These are phyloP conservation scores for Chironomus riparius DNA, from an alignment of 2,888 invertebrate genomes.

Conservation along the genomic window DNA sequence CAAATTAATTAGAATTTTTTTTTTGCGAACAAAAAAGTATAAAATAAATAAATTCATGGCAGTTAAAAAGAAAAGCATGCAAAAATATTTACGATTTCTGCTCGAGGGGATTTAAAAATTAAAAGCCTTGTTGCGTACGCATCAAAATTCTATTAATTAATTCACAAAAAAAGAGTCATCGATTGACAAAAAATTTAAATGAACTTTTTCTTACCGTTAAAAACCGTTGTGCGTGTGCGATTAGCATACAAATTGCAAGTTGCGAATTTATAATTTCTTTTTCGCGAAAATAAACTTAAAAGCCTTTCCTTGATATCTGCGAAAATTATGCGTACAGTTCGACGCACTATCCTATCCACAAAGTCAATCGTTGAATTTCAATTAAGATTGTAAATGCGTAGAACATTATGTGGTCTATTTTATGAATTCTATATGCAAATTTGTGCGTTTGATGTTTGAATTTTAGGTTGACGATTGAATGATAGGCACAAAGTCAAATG, in stretches of 20 bases:
- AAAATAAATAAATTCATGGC: background rate
- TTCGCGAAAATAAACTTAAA: background rate
- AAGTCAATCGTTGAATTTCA: constrained; percentile 11
- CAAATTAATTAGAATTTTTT: too few species aligned
- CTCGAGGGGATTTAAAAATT: background rate
- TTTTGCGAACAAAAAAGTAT: background rate
- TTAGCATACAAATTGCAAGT: constrained; percentile 24
- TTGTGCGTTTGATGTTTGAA: background rate
- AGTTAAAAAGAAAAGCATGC: background rate
- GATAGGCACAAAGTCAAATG: background rate
- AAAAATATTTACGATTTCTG: background rate
- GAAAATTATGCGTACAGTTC: background rate
- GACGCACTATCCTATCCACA: background rate
- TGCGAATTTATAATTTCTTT: constrained; percentile 3
- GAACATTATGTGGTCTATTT: background rate
- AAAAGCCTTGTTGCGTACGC: background rate
- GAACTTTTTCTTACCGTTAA: too few species aligned
- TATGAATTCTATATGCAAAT: constrained; percentile 16
- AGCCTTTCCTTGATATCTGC: background rate
- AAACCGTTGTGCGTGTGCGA: background rate
- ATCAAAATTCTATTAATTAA: background rate
- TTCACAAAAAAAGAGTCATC: background rate
- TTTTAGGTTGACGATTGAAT: background rate
- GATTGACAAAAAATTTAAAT: too few species aligned
- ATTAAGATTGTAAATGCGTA: background rate